Evolutionary conservation across 2,113 vertebrate species (phyloP), one percentile per base, ranked within the genome.

Genomic region (Bambusicola thoracicus): DNA sequence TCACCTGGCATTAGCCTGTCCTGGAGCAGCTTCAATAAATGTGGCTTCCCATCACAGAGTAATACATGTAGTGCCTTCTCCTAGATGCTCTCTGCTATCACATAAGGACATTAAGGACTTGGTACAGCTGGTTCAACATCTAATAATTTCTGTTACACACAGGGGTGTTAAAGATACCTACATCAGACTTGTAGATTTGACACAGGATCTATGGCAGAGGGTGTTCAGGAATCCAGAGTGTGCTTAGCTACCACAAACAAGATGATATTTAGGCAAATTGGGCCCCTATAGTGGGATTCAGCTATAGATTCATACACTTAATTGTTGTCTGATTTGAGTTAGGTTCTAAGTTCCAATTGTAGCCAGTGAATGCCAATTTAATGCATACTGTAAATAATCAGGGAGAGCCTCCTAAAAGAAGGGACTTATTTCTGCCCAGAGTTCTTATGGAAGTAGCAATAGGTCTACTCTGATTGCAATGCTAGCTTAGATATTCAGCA

Each of bases 201-300:
- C 8, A 18, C 1, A 75, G 34, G 8, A 38, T 4, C 7, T 41
- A 8, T 2, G 3, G 8, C 32, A 44, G 10, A 3, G 4, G 5
- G 6, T 59, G 13, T 13, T 63, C 21, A 36, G 17, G 14, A 75
- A 30, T 2, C 3, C 74, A 86, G 48, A 29, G 5, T 27, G 11
- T 58, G 18, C 44, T n/a, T n/a, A 27, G 13, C 32, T 27, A 19
- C 36, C 8, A 40, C 29, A 72, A 53, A 40, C 27, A 13, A 25
- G 4, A 13, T 58, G 22, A 2, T 67, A 44, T 41, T 61, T 61
- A 56, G 30, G 59, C 7, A 48, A 72, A 72, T n/a, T 61, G 55
- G 68, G 5, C 2, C 53, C 7, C 2, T 15, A 0, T 6, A 62
- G 32, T 24, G 6, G 5, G 7, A 62, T 86, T 86, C 41, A 67